A percentile compares a stretch with the other conserved stretches of the same genome.
Conservation (phyloP, 2,797 vertebrate genomes). For the Chrysolophus pictus region DNA sequence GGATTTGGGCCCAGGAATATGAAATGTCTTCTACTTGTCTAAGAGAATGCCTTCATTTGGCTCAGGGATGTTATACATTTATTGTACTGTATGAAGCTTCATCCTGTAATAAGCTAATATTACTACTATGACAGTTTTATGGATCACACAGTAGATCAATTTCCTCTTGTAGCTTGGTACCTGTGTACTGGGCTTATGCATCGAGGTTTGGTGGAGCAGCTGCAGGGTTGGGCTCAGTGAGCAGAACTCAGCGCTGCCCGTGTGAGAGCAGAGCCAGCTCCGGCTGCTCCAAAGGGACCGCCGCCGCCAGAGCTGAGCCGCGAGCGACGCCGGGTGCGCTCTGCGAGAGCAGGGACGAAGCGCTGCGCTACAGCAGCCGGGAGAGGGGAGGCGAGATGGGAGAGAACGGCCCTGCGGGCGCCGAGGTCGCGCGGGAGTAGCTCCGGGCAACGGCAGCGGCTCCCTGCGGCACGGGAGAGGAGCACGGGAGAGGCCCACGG, state of each 20-base stretch:
- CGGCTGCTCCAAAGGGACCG: neutral
- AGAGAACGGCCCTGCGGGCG: neutral
- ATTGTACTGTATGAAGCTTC: neutral
- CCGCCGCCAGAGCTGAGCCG: neutral
- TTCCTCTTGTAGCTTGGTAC: neutral
- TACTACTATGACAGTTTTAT: neutral
- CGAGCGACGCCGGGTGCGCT: neutral
- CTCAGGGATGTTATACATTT: neutral
- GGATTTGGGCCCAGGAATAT: neutral
- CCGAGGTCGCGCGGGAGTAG: too few species aligned
- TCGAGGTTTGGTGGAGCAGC: neutral
- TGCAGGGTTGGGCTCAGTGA: neutral
- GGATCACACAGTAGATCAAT: neutral
- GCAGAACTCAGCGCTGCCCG: neutral
- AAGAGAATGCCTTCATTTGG: slow-evolving; percentile 2
- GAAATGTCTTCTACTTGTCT: neutral
- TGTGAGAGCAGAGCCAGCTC: neutral
- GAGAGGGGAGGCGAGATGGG: neutral
- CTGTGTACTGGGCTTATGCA: neutral
- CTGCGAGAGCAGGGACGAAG: neutral
- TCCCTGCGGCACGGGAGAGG: neutral
- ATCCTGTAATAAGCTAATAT: neutral
- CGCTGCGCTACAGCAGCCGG: too few species aligned
- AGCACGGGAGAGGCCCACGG: neutral
- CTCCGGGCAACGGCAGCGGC: too few species aligned